Conservation (phyloP, 2,888 invertebrate species). For the Erpobdella octoculata region DNA sequence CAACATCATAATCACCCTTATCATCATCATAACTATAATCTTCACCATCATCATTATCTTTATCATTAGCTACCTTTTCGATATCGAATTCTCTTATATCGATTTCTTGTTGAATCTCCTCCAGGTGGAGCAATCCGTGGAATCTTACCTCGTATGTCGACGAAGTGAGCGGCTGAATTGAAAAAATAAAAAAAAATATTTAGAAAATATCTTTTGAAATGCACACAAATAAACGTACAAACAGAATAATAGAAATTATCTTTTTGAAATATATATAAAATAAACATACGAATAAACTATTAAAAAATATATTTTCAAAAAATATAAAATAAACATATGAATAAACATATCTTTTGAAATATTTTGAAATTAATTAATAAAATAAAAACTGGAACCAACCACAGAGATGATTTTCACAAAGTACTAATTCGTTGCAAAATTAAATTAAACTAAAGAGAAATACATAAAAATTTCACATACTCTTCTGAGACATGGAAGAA, state of each 20-base stretch:
- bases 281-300: neutral
- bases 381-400: too few relatives aligned
- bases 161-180: conserved; percentile 54
- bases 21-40: too few relatives aligned
- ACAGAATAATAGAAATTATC: neutral
- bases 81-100: conserved; percentile 65
- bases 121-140: conserved; percentile 67
- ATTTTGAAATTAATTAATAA: neutral
- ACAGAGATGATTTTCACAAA: too few relatives aligned
- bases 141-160: conserved; percentile 65
- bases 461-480: neutral
- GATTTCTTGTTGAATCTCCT: conserved; percentile 68
- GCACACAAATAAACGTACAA: too few relatives aligned
- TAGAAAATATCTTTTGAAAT: too few relatives aligned
- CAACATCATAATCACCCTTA: neutral
- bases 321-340: neutral
- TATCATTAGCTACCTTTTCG: conserved; percentile 54
- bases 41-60: neutral
- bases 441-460: neutral
- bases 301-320: neutral
- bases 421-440: too few relatives aligned
- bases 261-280: neutral
- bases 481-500: conserved; percentile 23
- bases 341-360: neutral
- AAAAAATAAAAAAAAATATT: too few relatives aligned